These are phyloP conservation scores for Cyprinodon diabolis DNA, from an alignment of 2,797 vertebrate genomes.

Conservation along the genomic window DNA sequence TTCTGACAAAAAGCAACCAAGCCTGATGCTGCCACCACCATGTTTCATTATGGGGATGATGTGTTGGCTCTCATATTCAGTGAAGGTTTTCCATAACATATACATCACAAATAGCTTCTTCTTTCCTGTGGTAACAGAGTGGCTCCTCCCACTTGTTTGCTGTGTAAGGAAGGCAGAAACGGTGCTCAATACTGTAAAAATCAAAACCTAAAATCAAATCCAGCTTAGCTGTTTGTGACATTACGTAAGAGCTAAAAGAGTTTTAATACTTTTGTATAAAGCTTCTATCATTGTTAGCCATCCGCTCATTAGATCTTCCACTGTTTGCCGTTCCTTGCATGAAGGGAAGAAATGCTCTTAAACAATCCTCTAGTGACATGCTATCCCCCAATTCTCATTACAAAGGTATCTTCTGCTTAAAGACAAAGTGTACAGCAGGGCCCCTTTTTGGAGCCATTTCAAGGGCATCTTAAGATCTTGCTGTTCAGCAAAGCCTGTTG, in stretches of 20 bases:
- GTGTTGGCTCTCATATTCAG: neutral
- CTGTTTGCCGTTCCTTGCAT: neutral
- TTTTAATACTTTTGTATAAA: neutral
- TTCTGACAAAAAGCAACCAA: neutral
- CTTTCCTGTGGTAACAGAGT: neutral
- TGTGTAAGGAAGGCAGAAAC: neutral
- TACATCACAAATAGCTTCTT: neutral
- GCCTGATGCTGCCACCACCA: neutral
- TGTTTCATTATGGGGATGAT: neutral
- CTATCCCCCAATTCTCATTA: conserved; percentile 68
- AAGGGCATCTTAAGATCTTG: conserved; percentile 73
- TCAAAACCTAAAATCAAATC: neutral
- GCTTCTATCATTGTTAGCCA: no score
- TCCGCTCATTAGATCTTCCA: conserved; percentile 13
- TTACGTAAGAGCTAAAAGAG: neutral
- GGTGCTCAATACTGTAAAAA: neutral
- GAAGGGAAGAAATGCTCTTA: conserved; percentile 44
- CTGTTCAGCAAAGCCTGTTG: conserved; percentile 75
- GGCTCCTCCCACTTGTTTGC: neutral
- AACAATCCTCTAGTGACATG: conserved; percentile 53
- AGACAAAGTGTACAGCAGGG: conserved; percentile 67
- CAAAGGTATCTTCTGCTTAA: conserved; percentile 66
- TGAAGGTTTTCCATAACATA: neutral
- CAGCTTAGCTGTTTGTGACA: neutral
- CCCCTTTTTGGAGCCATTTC: conserved; percentile 63